Evolutionary conservation across 2,113 vertebrate genomes (phyloP), one percentile per base, ranked within the genome.

Genomic region (Pseudopipra pipra): DNA sequence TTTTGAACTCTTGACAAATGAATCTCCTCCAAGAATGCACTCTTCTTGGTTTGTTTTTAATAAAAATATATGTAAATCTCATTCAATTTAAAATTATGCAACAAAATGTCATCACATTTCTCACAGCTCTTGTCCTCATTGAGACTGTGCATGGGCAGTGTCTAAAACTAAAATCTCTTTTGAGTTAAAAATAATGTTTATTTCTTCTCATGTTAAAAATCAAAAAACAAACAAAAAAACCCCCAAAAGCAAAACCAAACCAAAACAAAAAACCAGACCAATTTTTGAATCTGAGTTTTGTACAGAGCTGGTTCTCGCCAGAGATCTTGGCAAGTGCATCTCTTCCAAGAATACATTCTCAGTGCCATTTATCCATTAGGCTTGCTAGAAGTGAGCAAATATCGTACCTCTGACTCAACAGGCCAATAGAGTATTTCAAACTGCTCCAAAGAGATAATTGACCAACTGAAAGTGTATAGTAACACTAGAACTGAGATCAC

Each of bases 401-500:
- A 66, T 72, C 2, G 14, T 80, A 61, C 63, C 52, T 96, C 31
- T 23, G 55, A 93, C 55, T 94, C 82, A 73, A 41, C 31, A 33
- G 51, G 55, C 82, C 72, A 83, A 87, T 0, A 93, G 78, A 87
- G 83, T 11, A 75, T 74, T 96, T 91, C 11, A 8, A 56, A 84
- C 43, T 63, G 55, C 79, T 95, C 79, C 85, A 92, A 74, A 81
- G 90, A 95, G 67, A 79, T 93, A 91, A 94, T 31, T 90, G 59
- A 92, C 71, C 55, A 73, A 44, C 59, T 94, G 71, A 95, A 96
- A 92, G 24, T 67, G 68, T 84, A 92, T 90, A 35, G 83, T 94
- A 91, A 96, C 51, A 90, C 59, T 68, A 88, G 55, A 84, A 91
- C 61, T 93, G 85, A 93, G 72, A 94, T 95, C 85, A 90, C 17